Base-by-base conservation (phyloP, 2,797 vertebrate genomes). In the Mus minutoides region DNA sequence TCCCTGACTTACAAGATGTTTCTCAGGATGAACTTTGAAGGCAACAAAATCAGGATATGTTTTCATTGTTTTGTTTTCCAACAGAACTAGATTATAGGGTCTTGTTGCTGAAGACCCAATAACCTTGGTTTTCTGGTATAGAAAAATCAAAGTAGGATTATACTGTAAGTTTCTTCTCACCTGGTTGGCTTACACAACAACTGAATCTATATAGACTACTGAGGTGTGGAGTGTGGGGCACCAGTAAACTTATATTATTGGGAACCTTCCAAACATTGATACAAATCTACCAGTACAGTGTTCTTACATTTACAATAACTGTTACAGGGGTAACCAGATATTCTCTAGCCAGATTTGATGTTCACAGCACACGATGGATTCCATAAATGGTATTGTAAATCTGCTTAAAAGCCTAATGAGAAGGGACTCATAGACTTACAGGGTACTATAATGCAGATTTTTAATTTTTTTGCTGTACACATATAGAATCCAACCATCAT, bases 141-240 rank as follows among this genome's bases (percentile, higher is more conserved):
- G 3, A 3, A 16, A 40, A 60, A 40, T 82, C 24, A 40, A 26
- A 60, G 24, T 60, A 60, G 24, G 29, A 58, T 29, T 60, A 14
- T 58, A 82, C 13, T 60, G 6, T 26, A 58, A 40, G 24, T 82
- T n/a, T 60, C 7, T 24, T 40, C 7, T 24, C 0, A 12, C 8
- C 24, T 17, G 24, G 2, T 24, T 82, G 3, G 4, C n/a, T 82
- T 60, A 16, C 24, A 40, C 26, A 60, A 26, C 56, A 60, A 37
- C 13, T 29, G 37, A 40, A 40, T 2, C 24, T 40, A 80, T 3
- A 26, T 3, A 29, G 22, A 24, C 6, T 17, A 60, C 24, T 40
- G 6, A 3, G 1, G 6, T 67, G 14, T n/a, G 34, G n/a, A 24
- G 2, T n/a, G 16, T 29, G 37, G 2, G 3, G 3, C 3, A 60